Conservation (phyloP, 2,888 invertebrate species). For the Calameuta filiformis region DNA sequence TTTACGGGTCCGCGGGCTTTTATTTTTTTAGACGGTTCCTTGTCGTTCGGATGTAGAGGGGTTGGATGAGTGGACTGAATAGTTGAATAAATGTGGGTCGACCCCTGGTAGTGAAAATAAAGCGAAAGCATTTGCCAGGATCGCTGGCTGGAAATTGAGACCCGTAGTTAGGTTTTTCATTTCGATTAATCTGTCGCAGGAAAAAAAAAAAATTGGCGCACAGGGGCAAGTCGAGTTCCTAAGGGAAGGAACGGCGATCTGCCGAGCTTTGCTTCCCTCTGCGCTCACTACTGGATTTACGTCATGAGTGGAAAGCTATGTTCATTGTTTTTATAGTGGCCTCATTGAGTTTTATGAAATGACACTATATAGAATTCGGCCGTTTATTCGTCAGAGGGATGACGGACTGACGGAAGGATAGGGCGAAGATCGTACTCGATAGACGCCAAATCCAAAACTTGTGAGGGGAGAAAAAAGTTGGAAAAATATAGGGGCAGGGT, state of each 20-base stretch:
- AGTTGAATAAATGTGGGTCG: conserved; percentile 41
- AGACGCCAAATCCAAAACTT: too few species aligned
- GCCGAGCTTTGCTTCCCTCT: not conserved
- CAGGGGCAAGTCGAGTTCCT: not conserved
- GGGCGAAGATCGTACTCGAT: too few species aligned
- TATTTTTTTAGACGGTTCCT: conserved; percentile 29
- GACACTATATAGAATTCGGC: too few species aligned
- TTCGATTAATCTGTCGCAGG: not conserved
- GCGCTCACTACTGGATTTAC: not conserved
- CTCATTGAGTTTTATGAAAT: too few species aligned
- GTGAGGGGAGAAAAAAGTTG: too few species aligned
- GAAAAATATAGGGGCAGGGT: too few species aligned
- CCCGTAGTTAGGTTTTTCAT: too few species aligned
- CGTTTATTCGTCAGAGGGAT: too few species aligned
- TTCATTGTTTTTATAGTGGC: conserved; percentile 1
- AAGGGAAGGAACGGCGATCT: conserved; percentile 4
- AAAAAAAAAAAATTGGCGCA: not conserved
- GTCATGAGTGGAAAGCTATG: conserved; percentile 10
- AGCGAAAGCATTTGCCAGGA: too few species aligned
- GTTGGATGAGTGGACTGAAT: conserved; percentile 28
- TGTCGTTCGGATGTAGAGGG: conserved; percentile 40
- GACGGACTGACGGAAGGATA: too few species aligned
- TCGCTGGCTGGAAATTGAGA: too few species aligned
- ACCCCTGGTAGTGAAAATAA: conserved; percentile 3
- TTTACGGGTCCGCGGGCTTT: not conserved